Evolutionary conservation across 2,797 vertebrate species (phyloP).

Genomic region (Hephaestus fuliginosus): DNA sequence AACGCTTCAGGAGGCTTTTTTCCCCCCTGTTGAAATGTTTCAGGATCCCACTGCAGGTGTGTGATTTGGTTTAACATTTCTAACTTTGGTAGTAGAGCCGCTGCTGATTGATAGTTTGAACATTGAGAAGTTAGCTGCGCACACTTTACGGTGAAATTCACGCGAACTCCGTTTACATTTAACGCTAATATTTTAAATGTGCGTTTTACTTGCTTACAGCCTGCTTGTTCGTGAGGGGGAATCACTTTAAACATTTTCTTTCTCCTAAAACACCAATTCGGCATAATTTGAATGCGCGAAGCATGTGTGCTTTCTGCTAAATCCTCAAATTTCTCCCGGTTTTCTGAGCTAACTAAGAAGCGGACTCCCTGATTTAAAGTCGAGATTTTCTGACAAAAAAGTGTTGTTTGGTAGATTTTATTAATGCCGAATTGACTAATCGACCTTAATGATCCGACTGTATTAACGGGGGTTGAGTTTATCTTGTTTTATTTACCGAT

Average conservation of each 20-base stretch:
- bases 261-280: neutral
- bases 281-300: neutral
- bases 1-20: conserved; percentile 12
- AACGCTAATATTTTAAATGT: no score
- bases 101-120: no score
- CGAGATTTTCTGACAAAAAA: neutral
- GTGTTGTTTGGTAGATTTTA: neutral
- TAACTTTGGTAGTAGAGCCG: no score
- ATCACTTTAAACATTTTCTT: fast-evolving
- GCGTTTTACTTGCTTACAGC: no score
- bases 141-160: neutral
- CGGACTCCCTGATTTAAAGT: neutral
- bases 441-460: fast-evolving
- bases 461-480: fast-evolving
- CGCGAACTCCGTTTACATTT: neutral
- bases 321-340: neutral
- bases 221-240: fast-evolving
- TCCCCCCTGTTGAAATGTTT: conserved; percentile 61
- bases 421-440: neutral
- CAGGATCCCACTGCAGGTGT: conserved; percentile 60
- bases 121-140: no score
- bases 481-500: fast-evolving
- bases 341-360: no score
- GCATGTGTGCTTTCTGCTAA: neutral
- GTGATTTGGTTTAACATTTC: conserved; percentile 1